Evolutionary conservation across 2,888 invertebrate genomes (phyloP), one percentile per base, ranked within the genome.

Genomic region (Girardia tigrina): DNA sequence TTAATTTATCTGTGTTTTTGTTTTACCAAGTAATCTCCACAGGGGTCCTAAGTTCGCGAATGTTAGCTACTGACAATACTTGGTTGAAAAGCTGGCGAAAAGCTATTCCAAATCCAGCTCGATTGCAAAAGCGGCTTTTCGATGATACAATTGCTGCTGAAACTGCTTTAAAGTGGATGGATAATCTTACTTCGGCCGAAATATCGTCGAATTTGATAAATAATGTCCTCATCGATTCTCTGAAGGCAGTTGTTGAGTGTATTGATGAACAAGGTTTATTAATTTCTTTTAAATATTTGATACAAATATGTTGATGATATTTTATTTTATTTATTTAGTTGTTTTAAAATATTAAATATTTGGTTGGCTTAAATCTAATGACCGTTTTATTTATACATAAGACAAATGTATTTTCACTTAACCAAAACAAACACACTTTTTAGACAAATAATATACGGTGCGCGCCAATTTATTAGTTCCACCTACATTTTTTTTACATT

Each of bases 91-190:
- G 91, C 42, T 98, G 98, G 98, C 87, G 88, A 76, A 89, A 89
- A 74, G 91, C 95, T 0, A 88, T 90, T 78, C 89, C 94, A 0
- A 90, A 94, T 23, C 91, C 97, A 0, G 92, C 92, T 0, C 86
- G 89, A 75, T 87, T 92, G 56, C 98, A 98, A 82, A 90, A 91
- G 80, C 88, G 94, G 71, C 87, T 98, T 27, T 98, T 98, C 83
- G 94, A 98, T 82, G 95, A 97, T 82, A 91, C 91, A 0, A 89
- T 90, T 78, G 95, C 95, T 85, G 95, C 94, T 0, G 91, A 95
- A 82, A 93, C 56, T 12, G 56, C 56, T 56, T 56, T 56, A 23
- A 56, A 56, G 23, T 56, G 56, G 56, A 56, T 56, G 56, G 56
- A 56, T 20, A 56, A 56, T 56, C 23, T 56, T 6, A 56, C 4